Evolutionary conservation across 1,140 invertebrate genomes (phyloP).

Genomic region (Drosophila gunungcola): DNA sequence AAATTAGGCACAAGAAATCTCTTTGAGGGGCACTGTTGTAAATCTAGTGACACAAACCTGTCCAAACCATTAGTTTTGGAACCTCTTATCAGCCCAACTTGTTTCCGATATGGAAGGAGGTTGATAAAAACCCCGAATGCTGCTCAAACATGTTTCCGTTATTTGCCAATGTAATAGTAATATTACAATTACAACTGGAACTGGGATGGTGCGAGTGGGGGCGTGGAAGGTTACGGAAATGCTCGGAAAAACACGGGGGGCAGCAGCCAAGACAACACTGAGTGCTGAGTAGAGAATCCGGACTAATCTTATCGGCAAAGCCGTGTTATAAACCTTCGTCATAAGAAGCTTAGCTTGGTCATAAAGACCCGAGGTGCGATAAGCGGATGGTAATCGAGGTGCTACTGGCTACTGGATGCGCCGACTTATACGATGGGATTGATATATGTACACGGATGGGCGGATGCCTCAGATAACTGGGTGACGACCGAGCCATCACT

Average conservation of each 20-base stretch:
- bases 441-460: constrained; percentile 20
- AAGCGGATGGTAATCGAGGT: constrained; percentile 26
- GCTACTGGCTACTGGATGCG: constrained; percentile 34
- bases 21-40: constrained; percentile 24
- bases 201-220: neutral
- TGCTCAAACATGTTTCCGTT: constrained; percentile 12
- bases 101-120: constrained; percentile 26
- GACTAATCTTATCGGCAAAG: constrained; percentile 46
- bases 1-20: constrained; percentile 45
- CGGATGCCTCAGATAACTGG: constrained; percentile 1
- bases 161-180: constrained; percentile 37
- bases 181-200: constrained; percentile 28
- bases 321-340: constrained; percentile 26
- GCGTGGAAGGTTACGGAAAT: constrained; percentile 1
- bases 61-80: constrained; percentile 38
- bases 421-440: constrained; percentile 18
- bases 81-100: constrained; percentile 41
- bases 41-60: constrained; percentile 48
- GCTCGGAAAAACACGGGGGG: neutral
- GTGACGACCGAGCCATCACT: constrained; percentile 12
- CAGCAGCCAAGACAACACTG: neutral
- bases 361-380: constrained; percentile 44
- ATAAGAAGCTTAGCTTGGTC: constrained; percentile 56
- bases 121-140: constrained; percentile 21
- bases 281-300: neutral